Evolutionary conservation across 2,888 invertebrate species (phyloP), one percentile per base, ranked within the genome.

Genomic region (Julus scandinavius): DNA sequence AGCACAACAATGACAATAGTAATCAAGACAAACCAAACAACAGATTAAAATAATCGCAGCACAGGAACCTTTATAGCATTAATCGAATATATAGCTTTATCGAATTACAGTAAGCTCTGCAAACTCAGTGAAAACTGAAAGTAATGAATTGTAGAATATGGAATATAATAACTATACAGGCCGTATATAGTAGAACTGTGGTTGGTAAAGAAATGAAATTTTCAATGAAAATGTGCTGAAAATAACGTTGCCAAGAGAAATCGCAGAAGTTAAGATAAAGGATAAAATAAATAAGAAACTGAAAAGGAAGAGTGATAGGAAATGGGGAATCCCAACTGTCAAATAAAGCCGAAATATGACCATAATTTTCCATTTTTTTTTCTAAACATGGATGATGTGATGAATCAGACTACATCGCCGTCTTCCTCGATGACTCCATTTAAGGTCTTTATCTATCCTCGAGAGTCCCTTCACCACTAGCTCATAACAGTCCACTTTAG

Each of bases 311-410:
- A 29, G 72, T 72, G 72, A 72, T 72, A 29, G 72, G 29, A 29
- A 72, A 20, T 29, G 72, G 29, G 72, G 72, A 72, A 29, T 72
- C 72, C 72, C 72, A 72, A 72, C 72, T 72, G 72, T 29, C 72
- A 72, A 72, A 72, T 72, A 72, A 72, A 72, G 72, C 29, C 72
- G 11, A 72, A 72, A 20, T 72, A 72, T 72, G 72, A 7, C 29
- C 72, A 72, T 9, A 72, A 72, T 72, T 72, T 72, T 72, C 9
- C 20, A 6, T 20, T 2, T 11, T 20, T 29, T 63, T 5, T 63
- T 17, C 54, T 63, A 20, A 63, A 63, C 63, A 63, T n/a, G 20
- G 63, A n/a, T 63, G 63, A 72, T 72, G 72, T 29, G 29, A 72
- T 72, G 72, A 72, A 72, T 72, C 45, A 45, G 5, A 7, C 45